These are phyloP conservation scores for Eustalomyia histrio DNA, from an alignment of 2,888 invertebrate species.

Conservation along the genomic window DNA sequence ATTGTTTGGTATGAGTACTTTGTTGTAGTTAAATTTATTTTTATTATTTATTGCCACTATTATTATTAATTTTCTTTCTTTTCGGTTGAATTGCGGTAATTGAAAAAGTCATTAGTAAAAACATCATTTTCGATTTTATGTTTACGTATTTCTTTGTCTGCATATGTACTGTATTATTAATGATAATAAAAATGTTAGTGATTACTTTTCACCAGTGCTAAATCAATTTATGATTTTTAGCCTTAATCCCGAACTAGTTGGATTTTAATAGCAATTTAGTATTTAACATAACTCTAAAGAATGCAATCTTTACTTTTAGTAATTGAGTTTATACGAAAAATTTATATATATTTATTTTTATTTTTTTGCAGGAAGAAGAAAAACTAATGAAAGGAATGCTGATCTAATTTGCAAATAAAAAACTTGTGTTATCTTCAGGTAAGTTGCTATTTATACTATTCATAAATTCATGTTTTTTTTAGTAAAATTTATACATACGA, in stretches of 20 bases:
- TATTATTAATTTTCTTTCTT: slow-evolving; percentile 13
- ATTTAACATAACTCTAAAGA: too few relatives aligned
- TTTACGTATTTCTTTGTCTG: slow-evolving; percentile 16
- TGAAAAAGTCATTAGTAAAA: slow-evolving; percentile 59
- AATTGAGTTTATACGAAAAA: too few relatives aligned
- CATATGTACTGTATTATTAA: slow-evolving; percentile 22
- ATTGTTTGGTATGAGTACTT: not conserved
- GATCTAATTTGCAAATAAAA: too few relatives aligned
- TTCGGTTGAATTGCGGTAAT: slow-evolving; percentile 27
- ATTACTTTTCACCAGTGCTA: slow-evolving; percentile 3
- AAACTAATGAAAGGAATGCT: too few relatives aligned
- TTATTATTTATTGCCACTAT: not conserved
- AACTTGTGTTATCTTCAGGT: too few relatives aligned
- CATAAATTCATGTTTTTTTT: too few relatives aligned
- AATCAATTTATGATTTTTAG: slow-evolving; percentile 22
- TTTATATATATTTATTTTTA: too few relatives aligned
- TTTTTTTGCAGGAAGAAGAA: too few relatives aligned
- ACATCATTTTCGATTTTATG: slow-evolving; percentile 40
- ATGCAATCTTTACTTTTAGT: too few relatives aligned
- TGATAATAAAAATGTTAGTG: slow-evolving; percentile 10
- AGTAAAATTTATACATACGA: too few relatives aligned
- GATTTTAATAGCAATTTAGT: not conserved
- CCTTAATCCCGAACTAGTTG: not conserved
- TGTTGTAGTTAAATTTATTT: slow-evolving; percentile 1
- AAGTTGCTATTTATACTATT: too few relatives aligned